Conservation (phyloP, 2,797 vertebrate species). For the Sphaeramia orbicularis region DNA sequence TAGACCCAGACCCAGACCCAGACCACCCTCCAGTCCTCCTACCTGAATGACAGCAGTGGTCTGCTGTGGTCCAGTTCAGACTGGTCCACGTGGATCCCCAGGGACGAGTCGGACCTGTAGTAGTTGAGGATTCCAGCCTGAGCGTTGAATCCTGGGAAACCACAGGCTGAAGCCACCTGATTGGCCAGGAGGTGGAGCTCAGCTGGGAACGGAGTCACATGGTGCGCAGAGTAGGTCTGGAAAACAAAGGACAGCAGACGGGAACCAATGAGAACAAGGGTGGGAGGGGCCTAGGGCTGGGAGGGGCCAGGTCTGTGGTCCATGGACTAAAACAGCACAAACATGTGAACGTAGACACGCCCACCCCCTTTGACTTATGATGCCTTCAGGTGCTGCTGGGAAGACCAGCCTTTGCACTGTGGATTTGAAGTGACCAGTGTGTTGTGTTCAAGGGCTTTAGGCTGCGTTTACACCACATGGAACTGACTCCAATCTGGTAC, state of each 20-base stretch:
- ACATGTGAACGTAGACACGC: too few relatives aligned
- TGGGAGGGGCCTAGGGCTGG: background rate
- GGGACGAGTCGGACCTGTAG: slow-evolving; percentile 93
- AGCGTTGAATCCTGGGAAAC: slow-evolving; percentile 89
- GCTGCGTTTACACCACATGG: too few relatives aligned
- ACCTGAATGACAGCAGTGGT: slow-evolving; percentile 95
- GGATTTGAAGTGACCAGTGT: too few relatives aligned
- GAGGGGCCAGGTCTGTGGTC: too few relatives aligned
- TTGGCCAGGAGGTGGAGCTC: slow-evolving; percentile 91
- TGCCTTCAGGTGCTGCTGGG: too few relatives aligned
- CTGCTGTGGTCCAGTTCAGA: slow-evolving; percentile 92
- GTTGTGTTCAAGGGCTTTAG: too few relatives aligned
- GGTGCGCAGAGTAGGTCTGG: slow-evolving; percentile 92
- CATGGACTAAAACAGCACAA: too few relatives aligned
- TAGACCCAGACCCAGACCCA: rapidly evolving
- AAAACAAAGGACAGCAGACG: background rate
- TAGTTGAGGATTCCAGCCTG: slow-evolving; percentile 97
- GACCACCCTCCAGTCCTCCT: background rate
- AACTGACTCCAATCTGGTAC: too few relatives aligned
- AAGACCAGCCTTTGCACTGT: too few relatives aligned
- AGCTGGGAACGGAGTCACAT: slow-evolving; percentile 89
- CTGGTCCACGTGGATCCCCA: slow-evolving; percentile 95
- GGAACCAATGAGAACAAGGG: background rate
- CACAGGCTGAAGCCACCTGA: slow-evolving; percentile 89
- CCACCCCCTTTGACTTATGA: too few relatives aligned